phyloP scores from a whole-genome alignment of 1,140 invertebrate species.

The Macrotrachela quadricornifera region DNA sequence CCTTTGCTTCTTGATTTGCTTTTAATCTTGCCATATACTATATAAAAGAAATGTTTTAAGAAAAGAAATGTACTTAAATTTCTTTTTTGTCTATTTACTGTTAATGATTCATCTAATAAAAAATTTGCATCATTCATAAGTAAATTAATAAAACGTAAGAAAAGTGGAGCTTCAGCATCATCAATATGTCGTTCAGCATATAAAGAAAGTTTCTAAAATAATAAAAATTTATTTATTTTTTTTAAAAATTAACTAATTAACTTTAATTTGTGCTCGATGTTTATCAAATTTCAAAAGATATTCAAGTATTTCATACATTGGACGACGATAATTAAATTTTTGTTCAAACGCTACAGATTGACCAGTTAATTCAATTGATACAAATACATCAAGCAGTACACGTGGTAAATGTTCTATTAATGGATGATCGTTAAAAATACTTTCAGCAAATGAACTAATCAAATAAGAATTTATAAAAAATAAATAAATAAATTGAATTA shows the following conservation, averaged over 20 bases:
- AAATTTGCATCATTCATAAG: slow-evolving; percentile 88
- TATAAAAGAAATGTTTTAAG: slow-evolving; percentile 40
- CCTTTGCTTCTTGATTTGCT: slow-evolving; percentile 24
- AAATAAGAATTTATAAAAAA: slow-evolving; percentile 27
- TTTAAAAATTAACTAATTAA: too few relatives aligned
- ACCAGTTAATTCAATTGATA: slow-evolving; percentile 87
- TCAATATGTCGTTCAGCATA: slow-evolving; percentile 70
- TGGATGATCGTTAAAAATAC: too few relatives aligned
- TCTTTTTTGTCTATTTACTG: too few relatives aligned
- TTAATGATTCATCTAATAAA: slow-evolving; percentile 53
- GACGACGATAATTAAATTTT: slow-evolving; percentile 80
- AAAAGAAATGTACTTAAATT: too few relatives aligned
- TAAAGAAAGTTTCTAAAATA: slow-evolving; percentile 35
- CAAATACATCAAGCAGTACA: slow-evolving; percentile 59
- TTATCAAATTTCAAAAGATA: slow-evolving; percentile 64
- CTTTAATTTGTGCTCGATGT: slow-evolving; percentile 25
- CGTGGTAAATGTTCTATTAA: too few relatives aligned
- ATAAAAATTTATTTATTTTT: too few relatives aligned
- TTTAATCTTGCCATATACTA: slow-evolving; percentile 34
- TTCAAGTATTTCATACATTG: slow-evolving; percentile 79
- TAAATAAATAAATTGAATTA: too few relatives aligned
- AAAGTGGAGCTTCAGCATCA: slow-evolving; percentile 62
- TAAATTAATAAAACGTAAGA: slow-evolving; percentile 75
- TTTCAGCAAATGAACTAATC: too few relatives aligned
- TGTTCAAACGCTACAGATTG: slow-evolving; percentile 85